Evolutionary conservation across 2,888 invertebrate species (phyloP).

Genomic region (Corbicula japonica): DNA sequence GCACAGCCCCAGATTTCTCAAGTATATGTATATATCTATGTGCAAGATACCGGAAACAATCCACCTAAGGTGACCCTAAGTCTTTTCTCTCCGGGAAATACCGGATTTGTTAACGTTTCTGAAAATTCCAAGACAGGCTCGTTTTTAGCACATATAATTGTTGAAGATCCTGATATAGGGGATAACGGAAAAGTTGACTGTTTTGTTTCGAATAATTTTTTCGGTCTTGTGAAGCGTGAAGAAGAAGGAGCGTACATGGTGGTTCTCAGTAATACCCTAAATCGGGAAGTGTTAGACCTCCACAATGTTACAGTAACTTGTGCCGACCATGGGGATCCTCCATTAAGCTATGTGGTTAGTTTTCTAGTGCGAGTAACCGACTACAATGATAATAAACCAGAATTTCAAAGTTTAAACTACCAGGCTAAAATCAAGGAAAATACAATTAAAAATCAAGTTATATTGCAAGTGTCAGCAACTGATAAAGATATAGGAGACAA

Average conservation of each 20-base stretch:
- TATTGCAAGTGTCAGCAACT: conserved; percentile 93
- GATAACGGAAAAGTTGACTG: conserved; percentile 92
- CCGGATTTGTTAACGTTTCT: conserved; percentile 66
- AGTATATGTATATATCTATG: conserved; percentile 63
- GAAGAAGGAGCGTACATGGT: conserved; percentile 72
- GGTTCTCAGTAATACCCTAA: conserved; percentile 87
- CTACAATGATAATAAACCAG: conserved; percentile 97
- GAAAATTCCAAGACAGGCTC: conserved; percentile 75
- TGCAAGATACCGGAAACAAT: conserved; percentile 71
- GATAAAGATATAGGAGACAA: conserved; percentile 88
- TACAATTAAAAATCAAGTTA: conserved; percentile 86
- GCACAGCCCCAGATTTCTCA: conserved; percentile 63
- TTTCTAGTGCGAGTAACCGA: conserved; percentile 89
- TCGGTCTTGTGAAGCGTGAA: conserved; percentile 31
- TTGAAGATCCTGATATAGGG: conserved; percentile 94
- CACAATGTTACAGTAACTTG: conserved; percentile 87
- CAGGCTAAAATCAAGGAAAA: conserved; percentile 72
- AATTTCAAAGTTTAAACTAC: conserved; percentile 89
- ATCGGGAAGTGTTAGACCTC: conserved; percentile 73
- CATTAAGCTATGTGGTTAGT: conserved; percentile 63
- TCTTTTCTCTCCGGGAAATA: conserved; percentile 58
- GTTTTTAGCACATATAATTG: conserved; percentile 92
- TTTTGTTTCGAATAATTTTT: conserved; percentile 47
- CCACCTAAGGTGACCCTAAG: conserved; percentile 63
- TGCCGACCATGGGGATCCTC: conserved; percentile 88